Base-by-base conservation (phyloP, 1,140 invertebrate species). In the Sesamia nonagrioides region DNA sequence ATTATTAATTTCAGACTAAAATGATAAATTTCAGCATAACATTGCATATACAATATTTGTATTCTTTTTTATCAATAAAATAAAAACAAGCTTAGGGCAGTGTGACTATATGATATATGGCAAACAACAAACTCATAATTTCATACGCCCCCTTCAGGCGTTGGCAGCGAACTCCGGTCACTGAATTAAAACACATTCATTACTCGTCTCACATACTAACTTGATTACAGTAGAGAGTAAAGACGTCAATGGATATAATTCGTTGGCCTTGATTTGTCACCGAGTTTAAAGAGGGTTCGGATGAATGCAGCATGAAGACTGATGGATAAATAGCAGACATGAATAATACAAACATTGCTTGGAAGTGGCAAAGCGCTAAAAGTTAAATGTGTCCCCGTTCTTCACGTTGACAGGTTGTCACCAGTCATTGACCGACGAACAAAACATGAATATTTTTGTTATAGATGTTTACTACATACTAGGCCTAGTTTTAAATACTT, bases 51-150 rank as follows among this genome's bases (percentile, higher is more conserved):
- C 13, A 50, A n/a, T 50, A 50, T 50, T n/a, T 50, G n/a, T n/a
- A 50, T 4, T 5, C n/a, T 50, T 15, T 50, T 50, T n/a, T 50
- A 50, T 50, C 45, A 50, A 50, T 50, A 50, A n/a, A 15, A 50
- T 15, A 50, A 50, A 50, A 50, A 50, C 45, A 50, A n/a, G 13
- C 13, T 50, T 50, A 5, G 15, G 45, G 15, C 15, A n/a, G 45
- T n/a, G 4, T 15, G 37, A 66, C 1, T 27, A 13, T 33, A 33
- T 42, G 37, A 66, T 4, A 42, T 21, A 13, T 40, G 42, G 61
- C 17, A 66, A 66, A 21, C 35, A 66, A 66, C 37, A 66, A 66
- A 66, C 17, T 66, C 61, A 66, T 66, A 66, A 66, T 17, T 66
- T 42, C 37, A 66, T 18, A 18, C 37, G 61, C n/a, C 60, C 35